Evolutionary conservation across 2,888 invertebrate genomes (phyloP).

Genomic region (Eupithecia tripunctaria): DNA sequence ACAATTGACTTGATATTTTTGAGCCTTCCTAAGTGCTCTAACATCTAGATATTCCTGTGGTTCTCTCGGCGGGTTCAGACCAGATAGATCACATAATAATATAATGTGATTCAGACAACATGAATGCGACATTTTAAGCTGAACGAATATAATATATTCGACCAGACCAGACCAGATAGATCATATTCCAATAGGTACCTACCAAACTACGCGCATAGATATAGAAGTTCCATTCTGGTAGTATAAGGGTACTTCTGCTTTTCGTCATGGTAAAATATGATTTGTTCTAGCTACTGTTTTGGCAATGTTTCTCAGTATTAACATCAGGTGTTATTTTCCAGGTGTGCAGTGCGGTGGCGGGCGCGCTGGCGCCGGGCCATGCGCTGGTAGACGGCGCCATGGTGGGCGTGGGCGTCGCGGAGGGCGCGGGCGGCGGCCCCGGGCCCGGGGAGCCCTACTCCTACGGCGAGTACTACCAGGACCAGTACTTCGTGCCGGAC

Average conservation of each 20-base stretch:
- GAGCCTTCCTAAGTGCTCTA: not conserved
- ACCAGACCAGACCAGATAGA: not conserved
- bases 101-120: too few species aligned
- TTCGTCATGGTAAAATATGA: not conserved
- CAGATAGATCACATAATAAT: too few species aligned
- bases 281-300: not conserved
- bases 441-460: constrained; percentile 51
- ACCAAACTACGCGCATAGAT: not conserved
- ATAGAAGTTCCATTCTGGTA: not conserved
- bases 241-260: not conserved
- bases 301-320: not conserved
- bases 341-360: constrained; percentile 61
- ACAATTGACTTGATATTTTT: not conserved
- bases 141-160: too few species aligned
- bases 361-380: constrained; percentile 70
- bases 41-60: too few species aligned
- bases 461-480: constrained; percentile 81
- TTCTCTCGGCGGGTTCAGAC: not conserved
- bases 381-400: constrained; percentile 73
- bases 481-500: constrained; percentile 85
- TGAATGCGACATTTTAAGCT: too few species aligned
- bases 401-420: constrained; percentile 81
- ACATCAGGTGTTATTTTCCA: constrained; percentile 46
- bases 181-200: not conserved
- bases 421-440: constrained; percentile 65